Evolutionary conservation across 1,140 invertebrate species (phyloP), one percentile per base, ranked within the genome.

Genomic region (Bombus cullumanus): DNA sequence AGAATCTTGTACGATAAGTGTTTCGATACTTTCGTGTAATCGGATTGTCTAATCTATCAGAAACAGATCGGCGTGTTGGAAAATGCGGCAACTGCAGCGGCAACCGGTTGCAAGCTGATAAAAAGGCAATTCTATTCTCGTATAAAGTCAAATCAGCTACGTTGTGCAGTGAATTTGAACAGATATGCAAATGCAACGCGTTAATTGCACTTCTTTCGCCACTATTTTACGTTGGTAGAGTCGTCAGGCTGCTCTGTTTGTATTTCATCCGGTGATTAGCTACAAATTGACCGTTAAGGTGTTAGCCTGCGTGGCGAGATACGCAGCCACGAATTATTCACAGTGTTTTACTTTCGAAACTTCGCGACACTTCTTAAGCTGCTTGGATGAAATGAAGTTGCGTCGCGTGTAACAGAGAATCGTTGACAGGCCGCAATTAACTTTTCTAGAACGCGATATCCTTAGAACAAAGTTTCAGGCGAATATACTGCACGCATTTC

Each of bases 221-320:
- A 37, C 15, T 43, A 71, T 69, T 71, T 80, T 71, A 71, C 78
- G 9, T 9, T 13, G 18, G 3, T 10, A 31, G 18, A 28, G 64
- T 47, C 31, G 31, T n/a, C 64, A 25, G 22, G 43, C 31, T 37
- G n/a, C 22, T 10, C 66, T 69, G 64, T 39, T 43, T 34, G 31
- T 25, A 68, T 25, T n/a, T 80, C 31, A 28, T 39, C 31, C 39
- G 62, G 41, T 47, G 41, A 71, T 81, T 57, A 81, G 25, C 31
- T 47, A 22, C 43, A 81, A 81, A 81, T 53, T 71, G 78, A 71
- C 66, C 78, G 78, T 81, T 47, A 39, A 81, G 71, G 34, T 71
- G n/a, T 71, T n/a, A 53, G 34, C 22, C 66, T 39, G 78, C 66
- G 43, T 39, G n/a, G 66, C 43, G 5, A 53, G 66, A 43, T 66